These are phyloP conservation scores for Xenopus petersii DNA, from an alignment of 2,797 vertebrate genomes.

Conservation along the genomic window DNA sequence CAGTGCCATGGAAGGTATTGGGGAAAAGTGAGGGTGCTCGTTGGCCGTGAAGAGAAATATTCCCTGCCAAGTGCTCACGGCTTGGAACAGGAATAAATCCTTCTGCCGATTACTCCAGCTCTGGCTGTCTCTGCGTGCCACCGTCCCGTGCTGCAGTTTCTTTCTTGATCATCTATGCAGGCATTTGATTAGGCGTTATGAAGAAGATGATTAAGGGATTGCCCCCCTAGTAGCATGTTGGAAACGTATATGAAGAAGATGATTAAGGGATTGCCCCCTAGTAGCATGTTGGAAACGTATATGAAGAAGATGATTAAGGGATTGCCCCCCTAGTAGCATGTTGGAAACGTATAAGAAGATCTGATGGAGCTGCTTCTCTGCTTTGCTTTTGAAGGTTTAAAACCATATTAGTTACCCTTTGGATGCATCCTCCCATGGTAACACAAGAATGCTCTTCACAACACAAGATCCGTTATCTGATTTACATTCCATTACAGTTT, in stretches of 20 bases:
- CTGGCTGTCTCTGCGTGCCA: neutral
- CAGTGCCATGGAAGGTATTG: slow-evolving; percentile 26
- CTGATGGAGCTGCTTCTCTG: neutral
- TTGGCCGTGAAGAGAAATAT: slow-evolving; percentile 1
- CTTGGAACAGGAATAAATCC: slow-evolving; percentile 5
- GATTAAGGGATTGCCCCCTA: no score
- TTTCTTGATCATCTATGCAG: slow-evolving; percentile 10
- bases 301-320: neutral
- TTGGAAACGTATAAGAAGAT: no score
- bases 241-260: no score
- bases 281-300: no score
- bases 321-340: neutral
- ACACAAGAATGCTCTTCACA: neutral
- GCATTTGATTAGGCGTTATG: neutral
- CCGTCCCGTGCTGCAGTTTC: slow-evolving; percentile 6
- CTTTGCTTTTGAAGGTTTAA: slow-evolving; percentile 3
- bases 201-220: neutral
- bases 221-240: neutral
- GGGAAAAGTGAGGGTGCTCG: slow-evolving; percentile 11
- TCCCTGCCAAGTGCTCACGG: slow-evolving; percentile 20
- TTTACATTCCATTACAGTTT: no score
- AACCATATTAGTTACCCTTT: neutral
- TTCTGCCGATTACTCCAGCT: neutral
- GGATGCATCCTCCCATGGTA: neutral
- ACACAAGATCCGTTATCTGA: no score